Evolutionary conservation across 37 sponge, comb jelly and placozoan species (phyloP).

Genomic region (Haliclona indistincta): DNA sequence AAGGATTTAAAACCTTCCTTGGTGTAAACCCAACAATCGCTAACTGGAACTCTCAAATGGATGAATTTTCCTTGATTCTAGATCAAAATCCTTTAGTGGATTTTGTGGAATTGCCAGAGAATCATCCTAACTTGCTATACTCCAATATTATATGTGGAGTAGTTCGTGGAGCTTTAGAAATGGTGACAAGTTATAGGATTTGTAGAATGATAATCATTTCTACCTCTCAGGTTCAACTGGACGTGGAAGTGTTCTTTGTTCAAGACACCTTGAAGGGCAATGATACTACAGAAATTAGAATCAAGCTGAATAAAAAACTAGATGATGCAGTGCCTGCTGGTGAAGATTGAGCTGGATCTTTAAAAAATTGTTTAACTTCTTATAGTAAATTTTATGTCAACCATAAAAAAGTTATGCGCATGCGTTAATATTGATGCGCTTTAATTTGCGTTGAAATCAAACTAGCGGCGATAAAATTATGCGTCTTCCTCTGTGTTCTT

Average conservation of each 20-base stretch:
- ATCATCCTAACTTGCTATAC: slow-evolving; percentile 76
- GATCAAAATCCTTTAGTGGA: slow-evolving; percentile 96
- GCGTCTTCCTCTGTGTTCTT: no score
- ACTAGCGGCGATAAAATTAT: no score
- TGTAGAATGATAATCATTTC: neutral
- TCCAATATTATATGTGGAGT: slow-evolving; percentile 96
- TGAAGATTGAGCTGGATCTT: slow-evolving; percentile 67
- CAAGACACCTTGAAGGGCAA: slow-evolving; percentile 89
- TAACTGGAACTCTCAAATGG: slow-evolving; percentile 83
- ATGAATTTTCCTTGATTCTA: slow-evolving; percentile 88
- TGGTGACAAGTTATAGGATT: slow-evolving; percentile 51
- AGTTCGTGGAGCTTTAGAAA: slow-evolving; percentile 92
- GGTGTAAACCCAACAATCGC: slow-evolving; percentile 83
- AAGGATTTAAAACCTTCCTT: slow-evolving; percentile 93
- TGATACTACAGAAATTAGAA: slow-evolving; percentile 90
- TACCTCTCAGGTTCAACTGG: slow-evolving; percentile 79
- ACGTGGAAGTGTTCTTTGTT: slow-evolving; percentile 88
- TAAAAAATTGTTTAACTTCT: slow-evolving; percentile 1
- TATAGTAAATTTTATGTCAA: no score
- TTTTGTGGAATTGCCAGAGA: slow-evolving; percentile 93
- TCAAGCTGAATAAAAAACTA: slow-evolving; percentile 90
- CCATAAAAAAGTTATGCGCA: no score
- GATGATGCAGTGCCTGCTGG: slow-evolving; percentile 98
- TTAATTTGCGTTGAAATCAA: no score
- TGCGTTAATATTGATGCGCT: no score